Evolutionary conservation across 2,888 invertebrate species (phyloP).

Genomic region (Tromatobia lineatoria): DNA sequence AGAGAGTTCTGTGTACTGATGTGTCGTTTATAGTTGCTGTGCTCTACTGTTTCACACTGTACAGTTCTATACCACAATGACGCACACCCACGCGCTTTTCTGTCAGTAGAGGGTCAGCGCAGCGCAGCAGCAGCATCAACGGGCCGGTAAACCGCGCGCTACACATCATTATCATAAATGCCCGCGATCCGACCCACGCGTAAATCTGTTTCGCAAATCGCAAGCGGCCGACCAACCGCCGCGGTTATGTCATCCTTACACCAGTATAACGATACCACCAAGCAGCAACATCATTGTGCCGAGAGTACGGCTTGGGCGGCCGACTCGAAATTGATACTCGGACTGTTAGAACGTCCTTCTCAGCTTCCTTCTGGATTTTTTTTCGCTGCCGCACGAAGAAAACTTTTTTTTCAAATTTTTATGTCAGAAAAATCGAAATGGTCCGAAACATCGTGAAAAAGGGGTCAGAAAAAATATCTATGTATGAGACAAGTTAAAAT

Average conservation of each 20-base stretch:
- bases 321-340: slow-evolving; percentile 51
- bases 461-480: no score
- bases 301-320: slow-evolving; percentile 66
- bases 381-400: background rate
- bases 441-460: no score
- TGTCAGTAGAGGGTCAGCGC: slow-evolving; percentile 57
- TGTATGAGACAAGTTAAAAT: no score
- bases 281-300: slow-evolving; percentile 47
- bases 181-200: slow-evolving; percentile 83
- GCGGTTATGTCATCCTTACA: slow-evolving; percentile 70
- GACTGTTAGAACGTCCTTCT: slow-evolving; percentile 23
- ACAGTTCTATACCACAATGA: slow-evolving; percentile 50
- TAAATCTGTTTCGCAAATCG: slow-evolving; percentile 85
- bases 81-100: slow-evolving; percentile 62
- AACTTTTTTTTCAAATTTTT: background rate
- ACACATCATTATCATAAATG: slow-evolving; percentile 84
- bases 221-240: slow-evolving; percentile 64
- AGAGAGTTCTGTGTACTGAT: slow-evolving; percentile 44
- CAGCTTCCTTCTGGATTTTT: slow-evolving; percentile 23
- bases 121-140: slow-evolving; percentile 57
- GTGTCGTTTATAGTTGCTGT: slow-evolving; percentile 43
- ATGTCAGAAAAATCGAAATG: background rate
- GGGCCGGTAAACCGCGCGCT: slow-evolving; percentile 77
- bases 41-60: slow-evolving; percentile 40
- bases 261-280: slow-evolving; percentile 53